phyloP scores from a whole-genome alignment of 2,797 vertebrate genomes.

The Morelia viridis region DNA sequence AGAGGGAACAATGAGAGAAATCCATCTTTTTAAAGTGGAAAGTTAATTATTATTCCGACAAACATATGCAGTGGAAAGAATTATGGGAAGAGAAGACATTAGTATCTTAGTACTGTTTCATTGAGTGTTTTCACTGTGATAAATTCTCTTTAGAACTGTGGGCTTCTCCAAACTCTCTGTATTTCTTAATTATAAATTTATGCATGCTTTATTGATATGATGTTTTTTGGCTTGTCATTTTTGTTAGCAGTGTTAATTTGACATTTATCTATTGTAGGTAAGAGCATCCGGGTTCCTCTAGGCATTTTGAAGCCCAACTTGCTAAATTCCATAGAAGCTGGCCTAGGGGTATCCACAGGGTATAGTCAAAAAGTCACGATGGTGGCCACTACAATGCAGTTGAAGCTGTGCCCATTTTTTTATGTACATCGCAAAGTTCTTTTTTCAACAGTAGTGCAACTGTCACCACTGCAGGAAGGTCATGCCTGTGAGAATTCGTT shows the following conservation, averaged over 20 bases:
- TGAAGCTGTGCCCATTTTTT: not conserved
- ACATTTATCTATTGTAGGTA: constrained; percentile 60
- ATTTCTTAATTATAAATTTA: constrained; percentile 73
- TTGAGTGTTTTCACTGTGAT: constrained; percentile 70
- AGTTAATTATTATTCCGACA: constrained; percentile 64
- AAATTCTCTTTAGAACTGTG: constrained; percentile 62
- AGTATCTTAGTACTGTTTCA: constrained; percentile 61
- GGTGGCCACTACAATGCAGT: not conserved
- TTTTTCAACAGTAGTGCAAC: not conserved
- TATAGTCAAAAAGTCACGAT: not conserved
- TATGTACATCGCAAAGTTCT: not conserved
- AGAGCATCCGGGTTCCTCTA: not conserved
- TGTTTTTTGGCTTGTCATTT: constrained; percentile 67
- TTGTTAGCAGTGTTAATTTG: constrained; percentile 71
- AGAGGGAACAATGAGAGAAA: constrained; percentile 53
- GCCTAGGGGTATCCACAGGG: not conserved
- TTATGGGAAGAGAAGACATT: constrained; percentile 63
- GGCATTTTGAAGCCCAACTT: not conserved
- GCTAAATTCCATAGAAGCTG: not conserved
- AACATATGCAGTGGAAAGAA: constrained; percentile 58
- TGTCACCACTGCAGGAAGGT: not conserved
- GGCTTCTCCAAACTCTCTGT: constrained; percentile 62
- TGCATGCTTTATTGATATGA: constrained; percentile 70
- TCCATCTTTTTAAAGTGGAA: constrained; percentile 58
- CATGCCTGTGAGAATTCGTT: not conserved